phyloP scores from a whole-genome alignment of 2,888 invertebrate genomes.

The Hirtodrosophila confusa region DNA sequence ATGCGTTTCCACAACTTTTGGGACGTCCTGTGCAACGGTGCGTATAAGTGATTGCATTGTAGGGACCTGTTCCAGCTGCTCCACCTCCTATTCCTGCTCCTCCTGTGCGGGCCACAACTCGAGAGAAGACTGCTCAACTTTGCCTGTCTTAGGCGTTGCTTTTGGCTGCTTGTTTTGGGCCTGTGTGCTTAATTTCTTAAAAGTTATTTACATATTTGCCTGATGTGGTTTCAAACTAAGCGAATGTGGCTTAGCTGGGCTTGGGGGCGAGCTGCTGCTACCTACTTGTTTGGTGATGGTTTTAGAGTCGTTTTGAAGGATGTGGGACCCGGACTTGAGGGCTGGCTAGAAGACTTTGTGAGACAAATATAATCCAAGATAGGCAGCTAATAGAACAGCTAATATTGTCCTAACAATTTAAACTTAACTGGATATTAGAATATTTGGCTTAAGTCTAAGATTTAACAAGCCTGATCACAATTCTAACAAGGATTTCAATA shows the following conservation, averaged over 20 bases:
- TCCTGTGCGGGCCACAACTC: conserved; percentile 16
- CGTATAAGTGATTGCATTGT: conserved; percentile 76
- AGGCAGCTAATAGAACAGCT: conserved; percentile 4
- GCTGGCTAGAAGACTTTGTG: conserved; percentile 20
- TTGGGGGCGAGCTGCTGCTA: conserved; percentile 12
- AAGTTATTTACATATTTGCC: conserved; percentile 77
- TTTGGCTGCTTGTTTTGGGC: conserved; percentile 40
- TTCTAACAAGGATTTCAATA: no score
- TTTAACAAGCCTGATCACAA: no score
- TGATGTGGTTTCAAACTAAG: conserved; percentile 69
- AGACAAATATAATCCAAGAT: conserved; percentile 17
- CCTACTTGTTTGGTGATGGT: conserved; percentile 42
- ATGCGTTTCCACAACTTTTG: conserved; percentile 46
- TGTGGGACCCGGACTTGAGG: conserved; percentile 26
- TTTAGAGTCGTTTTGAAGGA: conserved; percentile 18
- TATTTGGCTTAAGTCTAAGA: conserved; percentile 1
- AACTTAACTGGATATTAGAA: conserved; percentile 1
- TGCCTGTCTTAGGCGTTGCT: conserved; percentile 25
- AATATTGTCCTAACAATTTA: conserved; percentile 3
- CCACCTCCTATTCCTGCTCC: background rate
- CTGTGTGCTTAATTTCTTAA: conserved; percentile 75
- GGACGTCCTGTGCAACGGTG: conserved; percentile 64
- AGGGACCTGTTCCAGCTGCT: conserved; percentile 21
- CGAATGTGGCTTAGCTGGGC: conserved; percentile 49
- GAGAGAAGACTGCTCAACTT: conserved; percentile 21